phyloP scores from a whole-genome alignment of 2,113 vertebrate species.

The Callipepla squamata region DNA sequence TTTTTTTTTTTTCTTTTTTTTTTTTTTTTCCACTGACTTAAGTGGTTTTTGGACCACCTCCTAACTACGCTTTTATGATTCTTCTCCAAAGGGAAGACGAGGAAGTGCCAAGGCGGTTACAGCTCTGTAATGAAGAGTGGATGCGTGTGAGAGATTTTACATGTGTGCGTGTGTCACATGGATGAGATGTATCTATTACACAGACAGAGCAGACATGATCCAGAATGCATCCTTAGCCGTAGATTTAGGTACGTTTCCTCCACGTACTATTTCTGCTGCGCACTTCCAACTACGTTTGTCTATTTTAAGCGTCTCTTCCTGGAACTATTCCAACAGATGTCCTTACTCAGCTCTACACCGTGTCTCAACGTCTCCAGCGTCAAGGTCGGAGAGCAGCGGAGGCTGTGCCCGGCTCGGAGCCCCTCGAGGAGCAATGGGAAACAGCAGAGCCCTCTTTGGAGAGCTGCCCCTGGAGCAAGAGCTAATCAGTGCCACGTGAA shows the following conservation, averaged over 20 bases:
- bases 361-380: background rate
- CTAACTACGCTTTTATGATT: conserved; percentile 19
- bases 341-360: fast-evolving
- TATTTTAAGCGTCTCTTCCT: background rate
- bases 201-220: background rate
- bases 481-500: background rate
- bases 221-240: background rate
- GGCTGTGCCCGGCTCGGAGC: background rate
- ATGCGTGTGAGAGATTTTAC: background rate
- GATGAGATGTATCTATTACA: background rate
- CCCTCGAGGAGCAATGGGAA: background rate
- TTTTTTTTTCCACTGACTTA: background rate
- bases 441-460: background rate
- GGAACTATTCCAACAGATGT: background rate
- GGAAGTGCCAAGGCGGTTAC: conserved; percentile 32
- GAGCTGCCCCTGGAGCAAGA: too few relatives aligned
- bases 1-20: background rate
- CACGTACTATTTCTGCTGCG: background rate
- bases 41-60: conserved; percentile 43
- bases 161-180: background rate
- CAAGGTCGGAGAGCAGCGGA: background rate
- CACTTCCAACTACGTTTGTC: background rate
- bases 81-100: background rate
- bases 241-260: background rate
- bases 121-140: conserved; percentile 17